phyloP scores from a whole-genome alignment of 2,113 vertebrate species.

The Tachycineta bicolor region DNA sequence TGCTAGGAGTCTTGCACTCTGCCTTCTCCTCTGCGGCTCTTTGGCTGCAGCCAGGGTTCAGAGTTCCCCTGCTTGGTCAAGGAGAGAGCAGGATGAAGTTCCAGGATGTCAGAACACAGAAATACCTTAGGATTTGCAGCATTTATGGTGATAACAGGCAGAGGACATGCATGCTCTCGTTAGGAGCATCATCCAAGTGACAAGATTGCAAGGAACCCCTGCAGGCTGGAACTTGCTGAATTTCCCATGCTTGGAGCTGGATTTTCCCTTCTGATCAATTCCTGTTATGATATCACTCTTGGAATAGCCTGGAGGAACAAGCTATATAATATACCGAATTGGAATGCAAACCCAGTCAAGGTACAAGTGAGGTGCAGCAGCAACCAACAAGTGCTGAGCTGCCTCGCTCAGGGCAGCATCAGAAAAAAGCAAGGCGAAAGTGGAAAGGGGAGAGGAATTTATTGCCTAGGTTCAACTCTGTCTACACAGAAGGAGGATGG shows the following conservation, averaged over 20 bases:
- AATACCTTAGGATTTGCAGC: neutral
- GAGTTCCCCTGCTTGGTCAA: neutral
- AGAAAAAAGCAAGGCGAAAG: neutral
- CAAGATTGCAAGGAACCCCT: neutral
- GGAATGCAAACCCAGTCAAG: neutral
- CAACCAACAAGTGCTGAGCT: conserved; percentile 1
- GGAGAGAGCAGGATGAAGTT: neutral
- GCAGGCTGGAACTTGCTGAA: neutral
- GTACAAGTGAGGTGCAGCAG: neutral
- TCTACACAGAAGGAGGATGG: neutral
- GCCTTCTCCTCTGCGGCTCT: neutral
- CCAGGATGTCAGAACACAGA: neutral
- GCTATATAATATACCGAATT: neutral
- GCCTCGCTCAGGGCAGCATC: neutral
- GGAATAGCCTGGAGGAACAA: neutral
- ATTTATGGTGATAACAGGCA: neutral
- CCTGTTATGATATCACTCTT: neutral
- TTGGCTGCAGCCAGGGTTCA: neutral
- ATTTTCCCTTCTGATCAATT: neutral
- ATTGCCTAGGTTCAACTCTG: neutral
- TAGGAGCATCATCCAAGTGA: neutral
- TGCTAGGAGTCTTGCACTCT: neutral
- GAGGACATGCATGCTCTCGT: rapidly evolving
- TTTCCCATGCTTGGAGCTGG: neutral
- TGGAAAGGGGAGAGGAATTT: neutral